Conservation (phyloP, 2,888 invertebrate species). For the Selenia dentaria region DNA sequence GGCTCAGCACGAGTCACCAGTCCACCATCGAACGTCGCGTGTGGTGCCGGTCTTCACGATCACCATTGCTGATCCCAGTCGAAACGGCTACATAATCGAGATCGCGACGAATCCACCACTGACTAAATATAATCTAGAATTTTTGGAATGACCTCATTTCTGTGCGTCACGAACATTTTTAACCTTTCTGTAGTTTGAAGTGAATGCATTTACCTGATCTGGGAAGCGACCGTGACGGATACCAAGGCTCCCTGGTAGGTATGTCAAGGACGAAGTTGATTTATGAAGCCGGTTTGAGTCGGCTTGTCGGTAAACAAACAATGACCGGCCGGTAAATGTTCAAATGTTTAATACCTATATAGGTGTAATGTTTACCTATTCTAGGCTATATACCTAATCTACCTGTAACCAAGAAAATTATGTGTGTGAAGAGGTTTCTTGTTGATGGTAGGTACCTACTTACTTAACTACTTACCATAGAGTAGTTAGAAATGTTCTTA, state of each 20-base stretch:
- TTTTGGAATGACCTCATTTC: constrained; percentile 18
- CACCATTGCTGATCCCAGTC: constrained; percentile 16
- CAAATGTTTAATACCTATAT: no score
- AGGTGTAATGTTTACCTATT: no score
- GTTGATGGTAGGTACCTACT: no score
- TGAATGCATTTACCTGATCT: constrained; percentile 18
- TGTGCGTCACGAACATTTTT: constrained; percentile 10
- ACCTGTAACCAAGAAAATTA: no score
- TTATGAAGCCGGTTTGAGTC: constrained; percentile 8
- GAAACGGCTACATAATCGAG: constrained; percentile 2
- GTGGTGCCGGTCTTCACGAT: constrained; percentile 50
- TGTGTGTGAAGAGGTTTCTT: no score
- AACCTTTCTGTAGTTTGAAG: constrained; percentile 2
- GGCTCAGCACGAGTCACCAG: constrained; percentile 50
- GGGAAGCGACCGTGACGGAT: constrained; percentile 20
- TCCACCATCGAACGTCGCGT: constrained; percentile 71
- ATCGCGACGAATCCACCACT: constrained; percentile 15
- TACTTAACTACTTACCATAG: no score
- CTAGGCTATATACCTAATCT: no score
- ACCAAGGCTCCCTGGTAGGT: constrained; percentile 22
- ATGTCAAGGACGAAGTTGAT: constrained; percentile 26
- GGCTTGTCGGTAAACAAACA: constrained; percentile 26
- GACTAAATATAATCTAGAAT: constrained; percentile 21
- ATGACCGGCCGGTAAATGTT: neutral
- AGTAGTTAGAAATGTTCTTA: no score